Conservation (phyloP, 2,113 vertebrate species). For the Neotragus pygmaeus region DNA sequence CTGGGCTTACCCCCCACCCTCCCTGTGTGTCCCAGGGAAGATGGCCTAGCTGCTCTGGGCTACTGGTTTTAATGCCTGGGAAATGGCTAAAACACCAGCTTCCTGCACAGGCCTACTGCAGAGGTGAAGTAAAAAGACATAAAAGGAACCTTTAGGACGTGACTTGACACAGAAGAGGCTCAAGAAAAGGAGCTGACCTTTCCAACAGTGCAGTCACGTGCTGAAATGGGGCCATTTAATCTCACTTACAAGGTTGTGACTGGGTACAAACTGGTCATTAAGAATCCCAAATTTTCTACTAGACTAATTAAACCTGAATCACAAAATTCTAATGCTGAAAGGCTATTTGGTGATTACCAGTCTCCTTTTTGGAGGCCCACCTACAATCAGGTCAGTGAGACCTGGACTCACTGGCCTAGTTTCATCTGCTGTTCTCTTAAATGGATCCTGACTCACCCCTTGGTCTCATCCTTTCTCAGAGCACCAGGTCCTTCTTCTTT, state of each 20-base stretch:
- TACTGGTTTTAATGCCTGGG: background rate
- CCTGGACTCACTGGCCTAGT: background rate
- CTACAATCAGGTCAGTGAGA: background rate
- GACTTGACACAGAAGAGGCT: background rate
- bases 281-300: background rate
- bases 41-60: background rate
- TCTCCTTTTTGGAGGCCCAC: too few species aligned
- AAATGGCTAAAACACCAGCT: background rate
- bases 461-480: background rate
- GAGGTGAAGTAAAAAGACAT: background rate
- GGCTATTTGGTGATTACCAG: fast-evolving
- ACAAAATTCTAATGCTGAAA: background rate
- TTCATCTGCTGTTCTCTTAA: background rate
- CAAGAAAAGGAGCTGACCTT: background rate
- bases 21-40: background rate
- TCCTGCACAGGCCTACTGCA: background rate
- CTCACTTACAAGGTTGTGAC: background rate
- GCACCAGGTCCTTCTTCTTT: background rate
- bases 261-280: background rate
- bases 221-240: background rate
- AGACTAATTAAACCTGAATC: background rate
- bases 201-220: background rate
- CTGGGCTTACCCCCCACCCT: background rate
- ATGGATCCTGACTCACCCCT: conserved; percentile 24
- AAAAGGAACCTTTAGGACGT: background rate